phyloP scores from a whole-genome alignment of 2,888 invertebrate genomes.

The Limnephilus auricula region DNA sequence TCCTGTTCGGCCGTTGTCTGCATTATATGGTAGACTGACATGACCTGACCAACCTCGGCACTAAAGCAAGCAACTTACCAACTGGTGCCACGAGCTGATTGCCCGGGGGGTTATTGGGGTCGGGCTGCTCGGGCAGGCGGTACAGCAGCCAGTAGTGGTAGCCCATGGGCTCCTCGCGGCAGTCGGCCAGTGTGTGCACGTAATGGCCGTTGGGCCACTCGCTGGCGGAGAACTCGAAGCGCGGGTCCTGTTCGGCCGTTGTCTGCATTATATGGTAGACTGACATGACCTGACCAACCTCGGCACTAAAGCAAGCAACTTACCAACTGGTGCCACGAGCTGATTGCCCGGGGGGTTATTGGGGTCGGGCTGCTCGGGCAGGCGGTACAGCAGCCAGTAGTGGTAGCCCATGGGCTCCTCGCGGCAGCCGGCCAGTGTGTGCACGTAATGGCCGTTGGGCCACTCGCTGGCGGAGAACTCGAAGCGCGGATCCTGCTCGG shows the following conservation, averaged over 20 bases:
- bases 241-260: conserved; percentile 85
- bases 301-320: conserved; percentile 69
- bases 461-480: conserved; percentile 91
- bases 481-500: conserved; percentile 85
- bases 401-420: conserved; percentile 92
- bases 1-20: conserved; percentile 90
- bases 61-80: conserved; percentile 78
- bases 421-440: conserved; percentile 88
- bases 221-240: conserved; percentile 86
- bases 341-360: conserved; percentile 90
- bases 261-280: conserved; percentile 88
- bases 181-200: conserved; percentile 90
- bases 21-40: conserved; percentile 86
- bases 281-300: conserved; percentile 72
- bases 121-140: conserved; percentile 87
- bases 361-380: conserved; percentile 89
- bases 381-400: conserved; percentile 92
- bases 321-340: conserved; percentile 92
- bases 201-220: conserved; percentile 96
- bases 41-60: conserved; percentile 67
- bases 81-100: conserved; percentile 93
- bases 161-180: conserved; percentile 88
- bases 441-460: conserved; percentile 95
- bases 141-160: conserved; percentile 95
- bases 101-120: conserved; percentile 88